A percentile compares a stretch with the other conserved stretches of the same genome.
Evolutionary conservation across 2,797 vertebrate genomes (phyloP).

Genomic region (Acestrorhynchus altus): DNA sequence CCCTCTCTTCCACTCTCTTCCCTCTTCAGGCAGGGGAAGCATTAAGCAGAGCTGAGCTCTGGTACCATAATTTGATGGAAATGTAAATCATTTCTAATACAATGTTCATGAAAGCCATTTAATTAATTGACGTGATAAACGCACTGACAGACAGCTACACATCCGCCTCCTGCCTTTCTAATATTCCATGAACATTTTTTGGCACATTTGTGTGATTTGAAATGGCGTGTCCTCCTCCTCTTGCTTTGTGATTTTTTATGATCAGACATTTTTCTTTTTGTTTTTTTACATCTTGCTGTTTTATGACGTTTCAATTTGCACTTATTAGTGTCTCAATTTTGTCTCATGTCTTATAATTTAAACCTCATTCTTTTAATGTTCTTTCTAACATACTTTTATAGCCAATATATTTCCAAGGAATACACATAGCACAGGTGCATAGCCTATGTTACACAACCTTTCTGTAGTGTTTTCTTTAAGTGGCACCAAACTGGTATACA

Average conservation of each 20-base stretch:
- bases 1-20: neutral
- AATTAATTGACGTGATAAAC: constrained; percentile 9
- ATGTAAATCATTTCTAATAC: constrained; percentile 4
- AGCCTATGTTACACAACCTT: neutral
- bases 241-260: neutral
- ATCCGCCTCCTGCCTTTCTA: neutral
- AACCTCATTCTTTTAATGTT: too few relatives aligned
- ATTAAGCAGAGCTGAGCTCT: neutral
- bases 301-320: neutral
- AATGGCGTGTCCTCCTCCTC: neutral
- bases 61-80: constrained; percentile 7
- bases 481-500: neutral
- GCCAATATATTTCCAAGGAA: neutral
- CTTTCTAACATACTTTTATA: neutral
- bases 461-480: too few relatives aligned
- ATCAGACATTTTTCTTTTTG: neutral
- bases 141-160: neutral
- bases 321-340: neutral
- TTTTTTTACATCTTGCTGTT: neutral
- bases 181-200: neutral
- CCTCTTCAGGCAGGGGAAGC: neutral
- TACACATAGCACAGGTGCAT: neutral
- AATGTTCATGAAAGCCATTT: constrained; percentile 4
- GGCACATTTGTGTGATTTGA: neutral
- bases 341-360: too few relatives aligned